Base-by-base conservation (phyloP, 2,113 vertebrate genomes). In the Silurus asotus region DNA sequence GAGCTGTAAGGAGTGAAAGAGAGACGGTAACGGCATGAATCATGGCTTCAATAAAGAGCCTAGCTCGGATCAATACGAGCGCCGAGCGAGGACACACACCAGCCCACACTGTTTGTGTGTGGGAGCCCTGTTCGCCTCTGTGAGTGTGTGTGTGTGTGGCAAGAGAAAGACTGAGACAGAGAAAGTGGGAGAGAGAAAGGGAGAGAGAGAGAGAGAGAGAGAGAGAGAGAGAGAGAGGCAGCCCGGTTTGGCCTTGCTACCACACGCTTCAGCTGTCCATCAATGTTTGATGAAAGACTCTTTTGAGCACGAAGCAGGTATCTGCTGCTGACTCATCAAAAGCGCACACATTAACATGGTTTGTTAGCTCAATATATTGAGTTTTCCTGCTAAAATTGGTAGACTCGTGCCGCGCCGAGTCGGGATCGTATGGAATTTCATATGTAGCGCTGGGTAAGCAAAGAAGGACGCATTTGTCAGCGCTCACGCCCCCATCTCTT, bases 21-120 rank as follows among this genome's bases (percentile, higher is more conserved):
- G 87, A 89, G 89, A 86, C 79, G 77, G 81, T 88, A 92, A 90
- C 89, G 92, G 93, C 93, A 94, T 94, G 94, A 95, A 95, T 94
- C 94, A 94, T 94, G 92, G 93, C 93, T 94, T 91, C 93, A 93
- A 94, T 93, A 93, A 92, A 94, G 93, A 93, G 92, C 87, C 89
- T 89, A 92, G 90, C 88, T 89, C 90, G 89, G 93, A 94, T 95
- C 94, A 93, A 95, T 95, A 94, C 87, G 92, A 86, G 90, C 91
- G 91, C 90, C 89, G 90, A 92, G 88, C 56, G 67, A 87, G 84
- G 88, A 89, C 84, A 88, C 86, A 82, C 70, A 67, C 81, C 48
- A 1, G 76, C 77, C 58, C 86, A 84, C 82, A 65, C 79, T 48
- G 79, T 85, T 37, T 87, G 64, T 82, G 82, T 86, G 67, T 82